Percentiles rank a stretch among this genome's conserved stretches.
Conservation (phyloP, 1,140 invertebrate species). For the Nixonia krombeini region DNA sequence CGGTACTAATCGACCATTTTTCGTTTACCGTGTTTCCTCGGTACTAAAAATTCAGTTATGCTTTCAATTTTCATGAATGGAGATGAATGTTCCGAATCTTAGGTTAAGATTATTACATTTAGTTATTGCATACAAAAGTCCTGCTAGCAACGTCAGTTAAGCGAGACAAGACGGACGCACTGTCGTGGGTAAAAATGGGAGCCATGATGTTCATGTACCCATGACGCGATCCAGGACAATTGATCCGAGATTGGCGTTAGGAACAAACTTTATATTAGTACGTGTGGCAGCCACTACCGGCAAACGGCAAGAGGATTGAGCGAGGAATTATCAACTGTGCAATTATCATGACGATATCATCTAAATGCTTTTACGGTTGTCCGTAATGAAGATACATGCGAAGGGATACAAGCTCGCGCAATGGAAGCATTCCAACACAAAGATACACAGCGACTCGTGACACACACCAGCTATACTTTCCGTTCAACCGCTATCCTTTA, state of each 20-base stretch:
- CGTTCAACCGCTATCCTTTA: conserved; percentile 36
- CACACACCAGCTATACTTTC: conserved; percentile 24
- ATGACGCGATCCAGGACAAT: conserved; percentile 46
- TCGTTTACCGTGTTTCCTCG: no score
- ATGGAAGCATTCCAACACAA: not conserved
- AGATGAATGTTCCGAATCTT: no score
- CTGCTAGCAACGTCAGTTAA: conserved; percentile 13
- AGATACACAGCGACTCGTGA: conserved; percentile 15
- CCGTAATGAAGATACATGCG: conserved; percentile 59
- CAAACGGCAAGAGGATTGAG: conserved; percentile 30
- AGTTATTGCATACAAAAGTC: no score
- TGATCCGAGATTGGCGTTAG: conserved; percentile 43
- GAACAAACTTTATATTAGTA: conserved; percentile 58
- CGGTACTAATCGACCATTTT: no score
- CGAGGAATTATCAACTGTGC: conserved; percentile 47
- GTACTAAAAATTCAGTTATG: no score
- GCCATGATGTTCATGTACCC: conserved; percentile 51
- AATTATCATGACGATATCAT: conserved; percentile 65
- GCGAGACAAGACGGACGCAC: conserved; percentile 10
- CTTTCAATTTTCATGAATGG: no score
- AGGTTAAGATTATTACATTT: no score
- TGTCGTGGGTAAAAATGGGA: conserved; percentile 8
- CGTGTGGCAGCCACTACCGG: conserved; percentile 32
- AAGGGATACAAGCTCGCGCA: conserved; percentile 2
- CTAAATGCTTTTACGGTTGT: conserved; percentile 62